Percentiles rank a stretch among this genome's conserved stretches.
Evolutionary conservation across 1,140 invertebrate species (phyloP).

Genomic region (Drosophila funebris): DNA sequence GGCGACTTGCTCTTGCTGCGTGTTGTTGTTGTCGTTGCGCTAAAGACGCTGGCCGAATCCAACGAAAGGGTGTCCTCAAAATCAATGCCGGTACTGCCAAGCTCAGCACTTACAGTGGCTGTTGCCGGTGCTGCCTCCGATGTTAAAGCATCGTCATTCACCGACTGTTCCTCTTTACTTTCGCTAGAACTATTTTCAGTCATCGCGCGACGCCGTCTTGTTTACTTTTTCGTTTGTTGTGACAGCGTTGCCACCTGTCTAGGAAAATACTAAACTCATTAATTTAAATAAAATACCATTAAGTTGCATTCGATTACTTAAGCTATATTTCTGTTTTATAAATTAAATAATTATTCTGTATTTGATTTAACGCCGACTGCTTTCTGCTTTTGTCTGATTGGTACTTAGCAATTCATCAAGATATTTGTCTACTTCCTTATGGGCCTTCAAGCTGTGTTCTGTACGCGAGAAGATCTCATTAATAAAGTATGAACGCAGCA

Average conservation of each 20-base stretch:
- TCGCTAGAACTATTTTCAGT: slow-evolving; percentile 34
- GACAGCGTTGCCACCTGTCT: slow-evolving; percentile 19
- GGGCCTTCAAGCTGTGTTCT: slow-evolving; percentile 66
- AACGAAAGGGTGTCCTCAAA: slow-evolving; percentile 36
- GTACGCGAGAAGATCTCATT: slow-evolving; percentile 53
- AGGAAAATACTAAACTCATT: background rate
- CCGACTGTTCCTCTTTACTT: slow-evolving; percentile 19
- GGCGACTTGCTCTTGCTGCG: slow-evolving; percentile 95
- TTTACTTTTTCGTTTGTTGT: slow-evolving; percentile 32
- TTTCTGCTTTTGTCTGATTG: slow-evolving; percentile 4
- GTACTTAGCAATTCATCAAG: slow-evolving; percentile 54
- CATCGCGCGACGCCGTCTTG: slow-evolving; percentile 20
- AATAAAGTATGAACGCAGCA: slow-evolving; percentile 54
- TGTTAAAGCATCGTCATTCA: background rate
- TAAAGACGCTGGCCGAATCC: slow-evolving; percentile 91
- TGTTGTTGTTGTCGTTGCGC: slow-evolving; percentile 93
- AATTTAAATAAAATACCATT: background rate
- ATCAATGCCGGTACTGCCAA: background rate
- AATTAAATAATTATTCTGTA: background rate
- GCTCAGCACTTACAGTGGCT: background rate
- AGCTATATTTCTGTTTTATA: background rate
- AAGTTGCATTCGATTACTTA: background rate
- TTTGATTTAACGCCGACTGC: background rate
- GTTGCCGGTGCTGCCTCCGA: background rate
- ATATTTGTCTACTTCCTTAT: slow-evolving; percentile 65